phyloP scores from a whole-genome alignment of 23 tunicate species.

The Trididemnum nubilum region DNA sequence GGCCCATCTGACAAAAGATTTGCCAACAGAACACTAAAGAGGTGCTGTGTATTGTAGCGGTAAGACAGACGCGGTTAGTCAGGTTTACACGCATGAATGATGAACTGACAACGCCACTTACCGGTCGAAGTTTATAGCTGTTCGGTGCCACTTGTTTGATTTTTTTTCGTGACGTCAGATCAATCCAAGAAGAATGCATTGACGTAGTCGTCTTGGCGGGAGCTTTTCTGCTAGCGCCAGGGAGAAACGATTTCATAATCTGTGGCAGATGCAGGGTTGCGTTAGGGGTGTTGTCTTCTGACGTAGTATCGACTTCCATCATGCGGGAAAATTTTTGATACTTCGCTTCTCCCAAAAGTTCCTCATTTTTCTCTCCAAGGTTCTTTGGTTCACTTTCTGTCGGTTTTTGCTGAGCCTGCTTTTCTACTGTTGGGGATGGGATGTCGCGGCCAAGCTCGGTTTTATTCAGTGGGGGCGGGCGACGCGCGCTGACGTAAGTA shows the following conservation, averaged over 20 bases:
- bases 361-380: not conserved
- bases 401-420: not conserved
- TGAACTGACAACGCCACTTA: no score
- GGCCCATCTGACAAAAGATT: no score
- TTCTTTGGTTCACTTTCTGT: not conserved
- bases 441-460: not conserved
- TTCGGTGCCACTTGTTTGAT: constrained; percentile 42
- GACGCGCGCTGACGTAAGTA: not conserved
- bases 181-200: constrained; percentile 32
- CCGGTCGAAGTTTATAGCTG: no score
- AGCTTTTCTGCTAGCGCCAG: constrained; percentile 16
- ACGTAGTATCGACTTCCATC: constrained; percentile 32
- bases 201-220: not conserved
- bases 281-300: not conserved
- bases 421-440: not conserved
- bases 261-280: constrained; percentile 33
- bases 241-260: constrained; percentile 41
- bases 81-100: no score
- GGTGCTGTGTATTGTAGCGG: no score
- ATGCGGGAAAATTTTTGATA: not conserved
- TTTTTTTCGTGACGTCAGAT: constrained; percentile 26
- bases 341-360: not conserved
- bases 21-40: no score
- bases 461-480: constrained; percentile 8
- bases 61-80: no score